Evolutionary conservation across 1,140 invertebrate genomes (phyloP).

Genomic region (Mamestra configurata): DNA sequence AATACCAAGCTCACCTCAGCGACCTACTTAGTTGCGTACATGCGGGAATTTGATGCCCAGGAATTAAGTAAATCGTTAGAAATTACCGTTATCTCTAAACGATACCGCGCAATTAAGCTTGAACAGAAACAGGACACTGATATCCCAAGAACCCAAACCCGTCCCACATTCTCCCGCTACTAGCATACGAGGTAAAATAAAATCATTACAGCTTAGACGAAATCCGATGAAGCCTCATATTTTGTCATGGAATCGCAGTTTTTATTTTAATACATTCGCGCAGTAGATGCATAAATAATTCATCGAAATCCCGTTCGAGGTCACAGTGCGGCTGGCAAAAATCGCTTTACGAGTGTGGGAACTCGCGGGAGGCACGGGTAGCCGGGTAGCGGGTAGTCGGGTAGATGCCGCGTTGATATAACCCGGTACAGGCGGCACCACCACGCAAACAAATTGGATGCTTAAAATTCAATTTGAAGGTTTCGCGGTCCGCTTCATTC

Average conservation of each 20-base stretch:
- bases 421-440: slow-evolving; percentile 69
- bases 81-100: slow-evolving; percentile 2
- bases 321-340: slow-evolving; percentile 71
- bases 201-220: slow-evolving; percentile 22
- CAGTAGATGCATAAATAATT: slow-evolving; percentile 74
- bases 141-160: slow-evolving; percentile 1
- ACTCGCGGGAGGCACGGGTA: slow-evolving; percentile 59
- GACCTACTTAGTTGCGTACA: slow-evolving; percentile 34
- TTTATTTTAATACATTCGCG: slow-evolving; percentile 41
- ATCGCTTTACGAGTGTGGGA: slow-evolving; percentile 80
- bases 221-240: slow-evolving; percentile 24
- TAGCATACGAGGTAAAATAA: not conserved
- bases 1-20: slow-evolving; percentile 42
- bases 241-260: slow-evolving; percentile 42
- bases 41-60: not conserved
- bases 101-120: slow-evolving; percentile 7
- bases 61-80: slow-evolving; percentile 5
- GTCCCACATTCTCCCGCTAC: not conserved
- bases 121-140: not conserved
- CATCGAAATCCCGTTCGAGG: slow-evolving; percentile 71
- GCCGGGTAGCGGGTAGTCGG: slow-evolving; percentile 42
- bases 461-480: slow-evolving; percentile 88
- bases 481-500: slow-evolving; percentile 85
- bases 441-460: slow-evolving; percentile 86
- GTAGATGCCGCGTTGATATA: slow-evolving; percentile 65